Conservation (phyloP, 2,888 invertebrate genomes). For the Hymenopus coronatus region DNA sequence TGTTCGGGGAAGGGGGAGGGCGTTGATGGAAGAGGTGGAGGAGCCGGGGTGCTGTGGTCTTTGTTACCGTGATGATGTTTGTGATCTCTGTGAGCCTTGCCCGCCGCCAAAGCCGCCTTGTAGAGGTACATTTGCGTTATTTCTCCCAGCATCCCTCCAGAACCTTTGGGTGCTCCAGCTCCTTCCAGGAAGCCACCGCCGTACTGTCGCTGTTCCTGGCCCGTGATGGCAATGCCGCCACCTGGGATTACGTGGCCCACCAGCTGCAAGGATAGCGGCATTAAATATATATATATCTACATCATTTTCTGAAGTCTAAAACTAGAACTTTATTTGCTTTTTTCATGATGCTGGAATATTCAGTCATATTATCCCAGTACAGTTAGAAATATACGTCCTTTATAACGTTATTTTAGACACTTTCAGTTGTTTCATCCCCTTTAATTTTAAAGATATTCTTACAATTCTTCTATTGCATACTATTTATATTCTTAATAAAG, state of each 20-base stretch:
- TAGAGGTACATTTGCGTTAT: conserved; percentile 78
- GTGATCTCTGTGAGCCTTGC: conserved; percentile 83
- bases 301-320: background rate
- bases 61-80: conserved; percentile 84
- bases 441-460: no score
- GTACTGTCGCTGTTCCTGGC: conserved; percentile 65
- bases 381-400: no score
- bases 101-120: conserved; percentile 76
- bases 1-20: conserved; percentile 39
- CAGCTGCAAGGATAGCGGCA: conserved; percentile 55
- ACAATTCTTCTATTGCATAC: no score
- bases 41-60: conserved; percentile 59
- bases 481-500: no score
- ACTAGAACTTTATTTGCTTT: background rate
- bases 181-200: conserved; percentile 56
- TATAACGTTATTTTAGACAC: no score
- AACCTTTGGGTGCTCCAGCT: conserved; percentile 53
- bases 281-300: conserved; percentile 16
- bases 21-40: conserved; percentile 49
- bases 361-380: background rate
- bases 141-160: conserved; percentile 66
- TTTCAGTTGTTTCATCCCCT: no score
- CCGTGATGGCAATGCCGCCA: conserved; percentile 71
- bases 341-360: background rate
- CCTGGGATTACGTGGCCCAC: conserved; percentile 74